phyloP scores from a whole-genome alignment of 1,140 invertebrate species.

The Ridgeia piscesae region DNA sequence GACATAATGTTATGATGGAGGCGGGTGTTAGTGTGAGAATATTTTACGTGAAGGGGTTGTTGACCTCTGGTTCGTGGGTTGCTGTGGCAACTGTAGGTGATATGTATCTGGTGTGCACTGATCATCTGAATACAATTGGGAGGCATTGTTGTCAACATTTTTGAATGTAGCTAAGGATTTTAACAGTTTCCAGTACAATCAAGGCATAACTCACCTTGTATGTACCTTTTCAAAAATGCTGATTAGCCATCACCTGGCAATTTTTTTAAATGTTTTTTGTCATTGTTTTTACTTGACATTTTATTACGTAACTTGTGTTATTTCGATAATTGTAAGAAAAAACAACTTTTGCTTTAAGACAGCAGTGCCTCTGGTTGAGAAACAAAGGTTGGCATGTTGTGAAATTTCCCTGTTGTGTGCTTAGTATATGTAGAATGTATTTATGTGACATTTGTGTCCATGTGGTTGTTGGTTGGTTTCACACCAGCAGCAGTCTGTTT shows the following conservation, averaged over 20 bases:
- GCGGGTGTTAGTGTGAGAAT: background rate
- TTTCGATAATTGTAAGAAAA: background rate
- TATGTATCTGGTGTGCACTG: background rate
- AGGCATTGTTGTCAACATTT: background rate
- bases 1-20: background rate
- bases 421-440: background rate
- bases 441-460: background rate
- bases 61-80: background rate
- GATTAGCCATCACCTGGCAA: too few species aligned
- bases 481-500: background rate
- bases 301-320: background rate
- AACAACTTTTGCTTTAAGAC: background rate
- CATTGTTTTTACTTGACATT: background rate
- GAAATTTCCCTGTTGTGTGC: background rate
- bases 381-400: background rate
- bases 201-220: too few species aligned
- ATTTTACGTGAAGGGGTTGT: background rate
- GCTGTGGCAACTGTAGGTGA: background rate
- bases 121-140: background rate
- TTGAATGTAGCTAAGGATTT: background rate
- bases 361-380: background rate
- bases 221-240: too few species aligned
- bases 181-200: background rate
- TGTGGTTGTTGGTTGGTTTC: background rate
- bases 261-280: background rate